phyloP scores from a whole-genome alignment of 1,140 invertebrate species.

The Spodoptera frugiperda region DNA sequence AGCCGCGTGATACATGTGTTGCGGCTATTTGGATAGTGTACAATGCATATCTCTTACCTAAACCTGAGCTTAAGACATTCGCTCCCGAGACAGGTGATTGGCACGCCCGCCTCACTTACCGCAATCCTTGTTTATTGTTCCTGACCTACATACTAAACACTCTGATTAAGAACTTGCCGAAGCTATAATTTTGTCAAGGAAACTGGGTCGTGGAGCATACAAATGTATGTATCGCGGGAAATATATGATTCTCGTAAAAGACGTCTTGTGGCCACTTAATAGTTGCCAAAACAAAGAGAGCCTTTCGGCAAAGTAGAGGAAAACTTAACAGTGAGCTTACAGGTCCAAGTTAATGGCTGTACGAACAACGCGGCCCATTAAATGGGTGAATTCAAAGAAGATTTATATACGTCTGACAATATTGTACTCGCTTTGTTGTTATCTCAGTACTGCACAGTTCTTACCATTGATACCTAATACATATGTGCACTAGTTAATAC shows the following conservation, averaged over 20 bases:
- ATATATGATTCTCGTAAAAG: constrained; percentile 26
- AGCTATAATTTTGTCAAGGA: constrained; percentile 30
- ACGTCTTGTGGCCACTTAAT: constrained; percentile 39
- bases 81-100: constrained; percentile 27
- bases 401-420: background rate
- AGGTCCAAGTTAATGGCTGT: constrained; percentile 12
- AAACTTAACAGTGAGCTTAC: constrained; percentile 37
- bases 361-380: background rate
- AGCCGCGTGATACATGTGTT: constrained; percentile 15
- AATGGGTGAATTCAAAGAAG: constrained; percentile 27
- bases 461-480: too few species aligned
- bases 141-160: constrained; percentile 37
- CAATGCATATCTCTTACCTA: constrained; percentile 26
- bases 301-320: constrained; percentile 24
- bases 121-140: constrained; percentile 37
- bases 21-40: background rate
- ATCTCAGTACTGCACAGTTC: background rate
- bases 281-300: constrained; percentile 45
- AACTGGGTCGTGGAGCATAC: constrained; percentile 17
- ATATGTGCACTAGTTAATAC: too few species aligned
- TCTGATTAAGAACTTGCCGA: constrained; percentile 25
- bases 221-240: constrained; percentile 18
- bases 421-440: background rate
- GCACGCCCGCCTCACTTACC: constrained; percentile 29
- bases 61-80: constrained; percentile 38